Evolutionary conservation across 2,888 invertebrate genomes (phyloP), one percentile per base, ranked within the genome.

Genomic region (Cosmia trapezina): DNA sequence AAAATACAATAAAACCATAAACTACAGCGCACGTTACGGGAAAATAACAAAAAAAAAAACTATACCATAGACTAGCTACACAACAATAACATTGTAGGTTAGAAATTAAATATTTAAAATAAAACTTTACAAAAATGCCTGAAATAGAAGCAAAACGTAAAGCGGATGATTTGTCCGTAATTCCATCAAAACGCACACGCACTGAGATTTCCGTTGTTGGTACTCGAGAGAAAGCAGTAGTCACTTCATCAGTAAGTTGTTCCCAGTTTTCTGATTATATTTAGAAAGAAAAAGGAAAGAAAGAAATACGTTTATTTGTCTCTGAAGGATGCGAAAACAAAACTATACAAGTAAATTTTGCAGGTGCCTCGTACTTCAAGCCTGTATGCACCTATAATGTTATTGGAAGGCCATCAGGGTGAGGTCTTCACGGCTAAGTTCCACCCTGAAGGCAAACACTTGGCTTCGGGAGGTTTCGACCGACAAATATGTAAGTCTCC

Each of bases 381-480:
- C 84, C 96, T 99, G 3, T 97, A 98, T 91, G 98, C 99, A 0
- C 99, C 99, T 0, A 99, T 99, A 72, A 99, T 99, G 99, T 96
- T 99, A 54, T 94, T 99, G 67, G 98, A 99, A 90, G 99, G 99
- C 0, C 99, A 99, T 91, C 98, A 99, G 91, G 99, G 99, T 14
- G 99, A 99, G 93, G 98, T 99, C 86, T 99, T 99, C 91, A 97
- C 98, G 4, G 96, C 98, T 11, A 98, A 98, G 93, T 99, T 99
- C 93, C 99, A 99, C 91, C 99, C 99, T 0, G 99, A 99, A 91
- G 99, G 99, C 7, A 98, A 98, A 88, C 98, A 99, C 90, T 94
- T 99, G 54, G 99, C 99, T 4, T 99, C 99, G 0, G 98, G 98
- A 12, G 99, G 99, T 11, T 99, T 98, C 93, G 99, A 99, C 90